phyloP scores from a whole-genome alignment of 2,113 vertebrate genomes.

The Platichthys flesus region DNA sequence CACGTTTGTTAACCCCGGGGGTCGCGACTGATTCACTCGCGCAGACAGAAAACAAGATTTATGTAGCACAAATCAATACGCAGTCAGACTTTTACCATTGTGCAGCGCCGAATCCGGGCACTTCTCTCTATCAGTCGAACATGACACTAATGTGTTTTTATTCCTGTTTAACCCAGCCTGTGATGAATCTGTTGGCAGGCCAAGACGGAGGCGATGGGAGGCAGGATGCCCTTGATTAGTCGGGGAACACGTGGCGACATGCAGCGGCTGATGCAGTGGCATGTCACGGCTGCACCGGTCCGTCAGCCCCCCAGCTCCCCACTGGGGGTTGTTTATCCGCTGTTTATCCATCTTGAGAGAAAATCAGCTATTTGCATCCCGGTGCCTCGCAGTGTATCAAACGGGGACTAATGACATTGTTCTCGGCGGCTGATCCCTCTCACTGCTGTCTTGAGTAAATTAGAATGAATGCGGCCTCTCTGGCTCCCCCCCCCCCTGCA shows the following conservation, averaged over 20 bases:
- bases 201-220: conserved; percentile 90
- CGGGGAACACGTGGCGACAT: conserved; percentile 91
- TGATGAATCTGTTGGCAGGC: conserved; percentile 97
- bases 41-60: conserved; percentile 98
- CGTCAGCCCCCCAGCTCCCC: conserved; percentile 91
- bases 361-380: conserved; percentile 77
- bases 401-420: conserved; percentile 71
- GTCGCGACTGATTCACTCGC: conserved; percentile 97
- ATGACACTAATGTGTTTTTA: conserved; percentile 98
- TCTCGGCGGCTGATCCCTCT: conserved; percentile 63
- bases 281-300: conserved; percentile 88
- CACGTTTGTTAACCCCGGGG: conserved; percentile 98
- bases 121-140: conserved; percentile 97
- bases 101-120: conserved; percentile 88
- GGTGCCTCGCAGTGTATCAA: conserved; percentile 66
- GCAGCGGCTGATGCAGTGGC: conserved; percentile 92
- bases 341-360: conserved; percentile 75
- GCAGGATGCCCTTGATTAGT: conserved; percentile 96
- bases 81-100: conserved; percentile 91
- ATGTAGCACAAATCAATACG: conserved; percentile 98
- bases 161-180: conserved; percentile 94
- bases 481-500: conserved; percentile 24
- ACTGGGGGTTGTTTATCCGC: conserved; percentile 90
- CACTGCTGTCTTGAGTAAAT: conserved; percentile 69
- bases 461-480: conserved; percentile 66